Evolutionary conservation across 2,888 invertebrate genomes (phyloP).

Genomic region (Xiphydria camelus): DNA sequence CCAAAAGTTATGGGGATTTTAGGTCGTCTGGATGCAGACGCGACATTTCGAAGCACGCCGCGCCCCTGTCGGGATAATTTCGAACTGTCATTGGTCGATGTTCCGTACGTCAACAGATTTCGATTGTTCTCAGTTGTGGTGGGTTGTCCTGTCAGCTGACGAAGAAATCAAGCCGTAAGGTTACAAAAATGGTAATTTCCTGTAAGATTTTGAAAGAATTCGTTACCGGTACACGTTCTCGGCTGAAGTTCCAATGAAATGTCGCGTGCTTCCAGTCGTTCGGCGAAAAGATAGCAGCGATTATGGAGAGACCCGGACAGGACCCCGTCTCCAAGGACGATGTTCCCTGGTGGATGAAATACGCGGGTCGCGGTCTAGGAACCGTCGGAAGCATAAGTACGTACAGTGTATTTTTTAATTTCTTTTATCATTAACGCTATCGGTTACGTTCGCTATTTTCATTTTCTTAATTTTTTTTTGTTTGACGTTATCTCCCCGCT

Average conservation of each 20-base stretch:
- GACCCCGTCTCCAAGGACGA: conserved; percentile 79
- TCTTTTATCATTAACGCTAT: neutral
- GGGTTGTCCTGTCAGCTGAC: conserved; percentile 39
- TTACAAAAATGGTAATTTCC: conserved; percentile 33
- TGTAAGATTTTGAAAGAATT: too few species aligned
- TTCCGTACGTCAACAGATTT: conserved; percentile 35
- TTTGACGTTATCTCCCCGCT: too few species aligned
- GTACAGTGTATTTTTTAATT: conserved; percentile 50
- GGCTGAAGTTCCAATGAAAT: too few species aligned
- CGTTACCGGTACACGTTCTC: too few species aligned
- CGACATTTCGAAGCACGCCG: neutral
- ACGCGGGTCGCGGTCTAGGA: conserved; percentile 80
- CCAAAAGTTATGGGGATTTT: too few species aligned
- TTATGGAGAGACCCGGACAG: conserved; percentile 81
- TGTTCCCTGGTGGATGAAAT: conserved; percentile 88
- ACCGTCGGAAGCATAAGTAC: conserved; percentile 83
- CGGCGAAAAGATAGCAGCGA: conserved; percentile 76
- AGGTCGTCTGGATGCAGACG: neutral
- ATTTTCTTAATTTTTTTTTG: too few species aligned
- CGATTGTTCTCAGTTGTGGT: too few species aligned
- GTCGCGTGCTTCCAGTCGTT: conserved; percentile 68
- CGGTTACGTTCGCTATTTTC: neutral
- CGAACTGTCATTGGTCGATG: conserved; percentile 35
- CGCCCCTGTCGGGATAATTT: neutral
- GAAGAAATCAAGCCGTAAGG: conserved; percentile 18